Base-by-base conservation (phyloP, 2,888 invertebrate species). In the Caenorhabditis japonica region DNA sequence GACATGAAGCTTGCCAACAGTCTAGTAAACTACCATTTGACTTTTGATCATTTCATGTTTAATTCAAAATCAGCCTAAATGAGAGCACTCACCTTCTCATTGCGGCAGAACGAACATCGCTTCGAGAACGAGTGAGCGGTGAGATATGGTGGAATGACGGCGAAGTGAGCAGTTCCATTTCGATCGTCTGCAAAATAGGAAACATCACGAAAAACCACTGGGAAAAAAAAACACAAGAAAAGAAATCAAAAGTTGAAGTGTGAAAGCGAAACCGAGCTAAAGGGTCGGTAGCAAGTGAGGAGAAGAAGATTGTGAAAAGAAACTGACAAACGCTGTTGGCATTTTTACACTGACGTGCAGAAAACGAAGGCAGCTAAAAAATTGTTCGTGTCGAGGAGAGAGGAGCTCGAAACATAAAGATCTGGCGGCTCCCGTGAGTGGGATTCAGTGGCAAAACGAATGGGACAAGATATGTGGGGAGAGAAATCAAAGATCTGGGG, bases 61-160 rank as follows among this genome's bases (percentile, higher is more conserved):
- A 41, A 44, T 23, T 52, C 4, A 8, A 41, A 13, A 21, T 17
- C 17, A 15, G 44, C 53, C 33, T 33, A 21, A 44, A 23, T 15
- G 41, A 15, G 43, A 53, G 25, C 10, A 25, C 41, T 41, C 23
- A 80, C 81, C 81, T 73, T 71, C 49, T 77, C 75, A 80, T 72
- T 5, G 76, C 72, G 3, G 76, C 41, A 4, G 79, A 75, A 30
- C 81, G 66, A 51, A 79, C 77, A 76, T 81, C 81, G 59, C 77
- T 79, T 49, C 81, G 60, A 49, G 79, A 79, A 7, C 86, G 72
- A 17, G 83, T 71, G 12, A 86, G 62, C 21, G 86, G 86, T 21
- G 85, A 85, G 43, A 84, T 82, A 66, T 83, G 80, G 62, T 86
- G 86, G 71, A 80, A 84, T 41, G 83, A 81, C 21, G 86, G 84